Base-by-base conservation (phyloP, 2,888 invertebrate genomes). In the Zootermopsis nevadensis region DNA sequence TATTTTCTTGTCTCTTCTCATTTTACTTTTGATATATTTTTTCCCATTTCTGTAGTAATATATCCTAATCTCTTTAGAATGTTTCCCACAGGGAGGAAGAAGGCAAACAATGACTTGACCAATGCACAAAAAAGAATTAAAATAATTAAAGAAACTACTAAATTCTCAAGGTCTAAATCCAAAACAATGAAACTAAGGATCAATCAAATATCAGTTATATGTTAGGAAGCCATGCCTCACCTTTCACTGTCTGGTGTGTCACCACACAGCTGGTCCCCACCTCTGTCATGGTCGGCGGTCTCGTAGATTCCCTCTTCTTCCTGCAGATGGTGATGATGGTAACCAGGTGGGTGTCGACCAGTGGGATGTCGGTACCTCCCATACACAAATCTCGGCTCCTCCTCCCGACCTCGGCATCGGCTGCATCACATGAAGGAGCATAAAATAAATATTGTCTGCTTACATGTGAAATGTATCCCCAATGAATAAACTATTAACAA, bases 231-330 rank as follows among this genome's bases (percentile, higher is more conserved):
- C 27, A 80, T 76, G 33, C 38, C 92, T 92, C 93, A 96, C 96
- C 96, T 96, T 93, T 95, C 96, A 90, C 96, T 96, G 90, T 96
- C 96, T 87, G 96, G 96, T 86, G 95, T 95, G 91, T 96, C 96
- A 86, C 95, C 93, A 88, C 94, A 94, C 84, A 94, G 92, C 82
- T 85, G 85, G 90, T 94, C 94, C 87, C 91, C 90, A 88, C 92
- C 91, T 89, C 93, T 91, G 88, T 94, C 94, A 88, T 93, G 94
- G 89, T 94, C 94, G 87, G 96, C 96, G 88, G 95, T 95, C 91
- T 96, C 96, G 90, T 96, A 96, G 88, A 96, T 94, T 89, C 95
- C 95, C 90, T 96, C 96, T 89, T 95, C 95, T 86, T 92, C 91
- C 85, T 91, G 90, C 89, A 91, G 91, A 89, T 92, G 91, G 88